Percentiles rank a stretch among this genome's conserved stretches.
These are phyloP conservation scores for Chelidonichthys spinosus DNA, from an alignment of 2,797 vertebrate genomes.

Conservation along the genomic window DNA sequence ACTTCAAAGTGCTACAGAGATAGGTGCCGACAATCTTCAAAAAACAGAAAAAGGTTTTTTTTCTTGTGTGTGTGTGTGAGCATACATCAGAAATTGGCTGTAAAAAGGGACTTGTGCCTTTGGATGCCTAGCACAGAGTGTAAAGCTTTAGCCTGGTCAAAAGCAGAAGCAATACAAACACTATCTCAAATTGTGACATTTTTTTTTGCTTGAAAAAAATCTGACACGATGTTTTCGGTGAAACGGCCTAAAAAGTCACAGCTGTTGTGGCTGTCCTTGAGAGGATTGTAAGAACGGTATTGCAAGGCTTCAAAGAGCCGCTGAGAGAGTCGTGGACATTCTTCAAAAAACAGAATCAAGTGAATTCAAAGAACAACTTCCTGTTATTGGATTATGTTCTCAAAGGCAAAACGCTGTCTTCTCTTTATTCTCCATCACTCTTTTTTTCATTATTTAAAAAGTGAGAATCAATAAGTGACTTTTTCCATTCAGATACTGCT, in stretches of 20 bases:
- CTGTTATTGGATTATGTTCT: conserved; percentile 14
- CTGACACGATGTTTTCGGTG: neutral
- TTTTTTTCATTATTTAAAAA: conserved; percentile 11
- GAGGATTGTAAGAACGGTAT: conserved; percentile 60
- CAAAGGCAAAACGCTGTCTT: neutral
- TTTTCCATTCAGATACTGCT: neutral
- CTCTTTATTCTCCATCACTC: neutral
- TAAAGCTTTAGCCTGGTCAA: conserved; percentile 26
- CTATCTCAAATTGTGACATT: conserved; percentile 7
- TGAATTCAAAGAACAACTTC: conserved; percentile 3
- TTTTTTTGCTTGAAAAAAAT: neutral
- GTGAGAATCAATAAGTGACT: neutral
- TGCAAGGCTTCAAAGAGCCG: conserved; percentile 77
- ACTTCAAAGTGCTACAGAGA: conserved; percentile 88
- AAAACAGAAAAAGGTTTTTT: conserved; percentile 45
- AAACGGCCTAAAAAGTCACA: neutral
- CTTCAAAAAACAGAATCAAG: conserved; percentile 17
- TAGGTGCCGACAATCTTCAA: conserved; percentile 74
- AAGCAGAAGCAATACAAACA: conserved; percentile 47
- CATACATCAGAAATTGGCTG: conserved; percentile 22
- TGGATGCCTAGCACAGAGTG: conserved; percentile 61
- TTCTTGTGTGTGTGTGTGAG: conserved; percentile 30
- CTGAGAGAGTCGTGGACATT: conserved; percentile 61
- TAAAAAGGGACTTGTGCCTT: conserved; percentile 63
- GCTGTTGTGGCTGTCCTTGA: neutral